Evolutionary conservation across 1,140 invertebrate species (phyloP).

Genomic region (Helicoverpa zea): DNA sequence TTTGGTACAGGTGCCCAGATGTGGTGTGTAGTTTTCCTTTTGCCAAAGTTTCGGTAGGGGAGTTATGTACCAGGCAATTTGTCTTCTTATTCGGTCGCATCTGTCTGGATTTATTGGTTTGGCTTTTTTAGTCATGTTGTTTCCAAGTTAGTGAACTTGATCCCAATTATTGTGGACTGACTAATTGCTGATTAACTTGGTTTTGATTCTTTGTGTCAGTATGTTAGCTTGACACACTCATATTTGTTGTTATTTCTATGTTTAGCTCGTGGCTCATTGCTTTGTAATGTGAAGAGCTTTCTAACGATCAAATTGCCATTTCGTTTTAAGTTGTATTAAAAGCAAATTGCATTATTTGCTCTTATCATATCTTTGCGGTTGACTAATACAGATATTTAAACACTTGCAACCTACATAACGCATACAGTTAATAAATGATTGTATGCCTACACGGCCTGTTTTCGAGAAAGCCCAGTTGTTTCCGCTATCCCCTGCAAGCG

Average conservation of each 20-base stretch:
- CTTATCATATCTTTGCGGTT: not conserved
- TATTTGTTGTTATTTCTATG: conserved; percentile 32
- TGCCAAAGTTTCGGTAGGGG: conserved; percentile 70
- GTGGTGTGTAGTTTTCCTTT: conserved; percentile 67
- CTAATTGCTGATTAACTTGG: conserved; percentile 67
- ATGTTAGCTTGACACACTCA: conserved; percentile 46
- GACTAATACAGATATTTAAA: not conserved
- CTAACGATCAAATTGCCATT: not conserved
- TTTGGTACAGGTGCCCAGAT: conserved; percentile 83
- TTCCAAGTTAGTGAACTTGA: conserved; percentile 67
- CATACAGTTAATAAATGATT: conserved; percentile 5
- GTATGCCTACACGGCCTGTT: conserved; percentile 20
- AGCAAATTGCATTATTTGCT: too few species aligned
- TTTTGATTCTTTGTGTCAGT: conserved; percentile 64
- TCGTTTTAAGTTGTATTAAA: not conserved
- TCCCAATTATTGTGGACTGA: conserved; percentile 71
- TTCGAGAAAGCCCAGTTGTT: conserved; percentile 49
- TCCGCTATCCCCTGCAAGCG: conserved; percentile 33
- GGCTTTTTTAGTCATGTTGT: conserved; percentile 58
- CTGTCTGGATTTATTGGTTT: conserved; percentile 73
- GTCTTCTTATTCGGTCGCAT: conserved; percentile 72
- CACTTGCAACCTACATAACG: conserved; percentile 29
- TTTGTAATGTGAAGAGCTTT: not conserved
- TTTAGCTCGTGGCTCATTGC: conserved; percentile 16
- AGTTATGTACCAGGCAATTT: conserved; percentile 62